phyloP scores from a whole-genome alignment of 2,113 vertebrate genomes.

The Chelonoidis abingdonii region DNA sequence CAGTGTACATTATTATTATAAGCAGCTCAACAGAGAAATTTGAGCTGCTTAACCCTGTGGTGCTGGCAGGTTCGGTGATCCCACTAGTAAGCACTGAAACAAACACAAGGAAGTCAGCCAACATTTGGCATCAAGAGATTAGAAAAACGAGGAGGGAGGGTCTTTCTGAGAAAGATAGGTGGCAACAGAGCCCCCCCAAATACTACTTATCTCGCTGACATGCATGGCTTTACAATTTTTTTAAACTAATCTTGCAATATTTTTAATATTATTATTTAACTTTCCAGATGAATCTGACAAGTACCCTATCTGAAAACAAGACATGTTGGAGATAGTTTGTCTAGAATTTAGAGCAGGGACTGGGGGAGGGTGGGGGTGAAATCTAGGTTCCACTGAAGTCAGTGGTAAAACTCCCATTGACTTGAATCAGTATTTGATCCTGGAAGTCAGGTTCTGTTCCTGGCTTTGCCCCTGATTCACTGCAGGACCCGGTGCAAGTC shows the following conservation, averaged over 20 bases:
- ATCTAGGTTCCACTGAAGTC: neutral
- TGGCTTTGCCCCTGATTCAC: slow-evolving; percentile 12
- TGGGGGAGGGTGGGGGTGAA: neutral
- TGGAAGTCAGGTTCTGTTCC: neutral
- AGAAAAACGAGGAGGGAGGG: slow-evolving; percentile 47
- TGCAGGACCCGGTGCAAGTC: neutral
- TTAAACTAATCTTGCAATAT: slow-evolving; percentile 60
- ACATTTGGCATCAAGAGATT: slow-evolving; percentile 75
- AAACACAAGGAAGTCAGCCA: slow-evolving; percentile 78
- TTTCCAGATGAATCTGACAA: slow-evolving; percentile 57
- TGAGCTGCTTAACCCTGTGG: slow-evolving; percentile 79
- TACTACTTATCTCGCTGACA: slow-evolving; percentile 71
- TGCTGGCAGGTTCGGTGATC: slow-evolving; percentile 74
- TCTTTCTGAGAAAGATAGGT: slow-evolving; percentile 62
- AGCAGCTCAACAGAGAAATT: slow-evolving; percentile 76
- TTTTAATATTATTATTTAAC: slow-evolving; percentile 23
- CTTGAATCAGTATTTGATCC: neutral
- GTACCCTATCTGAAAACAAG: slow-evolving; percentile 44
- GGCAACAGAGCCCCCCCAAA: slow-evolving; percentile 56
- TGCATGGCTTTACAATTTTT: slow-evolving; percentile 41
- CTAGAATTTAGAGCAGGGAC: neutral
- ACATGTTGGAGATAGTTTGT: slow-evolving; percentile 25
- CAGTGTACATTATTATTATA: slow-evolving; percentile 70
- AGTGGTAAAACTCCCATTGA: rapidly evolving
- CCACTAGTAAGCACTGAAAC: slow-evolving; percentile 73